Conservation (phyloP, 1,140 invertebrate species). For the Paraescarpia echinospica region DNA sequence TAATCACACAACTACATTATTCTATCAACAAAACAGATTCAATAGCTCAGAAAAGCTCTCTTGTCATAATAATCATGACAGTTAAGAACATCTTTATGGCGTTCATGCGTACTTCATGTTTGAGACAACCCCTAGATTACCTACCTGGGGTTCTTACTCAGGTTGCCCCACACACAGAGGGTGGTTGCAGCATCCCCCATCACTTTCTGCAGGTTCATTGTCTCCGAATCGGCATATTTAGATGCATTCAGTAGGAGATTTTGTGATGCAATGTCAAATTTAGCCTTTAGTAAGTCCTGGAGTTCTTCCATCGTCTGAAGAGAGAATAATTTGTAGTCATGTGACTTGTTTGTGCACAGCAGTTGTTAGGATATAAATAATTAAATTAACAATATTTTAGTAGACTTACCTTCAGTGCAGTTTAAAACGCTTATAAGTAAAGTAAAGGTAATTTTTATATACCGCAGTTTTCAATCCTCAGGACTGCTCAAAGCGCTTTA, state of each 20-base stretch:
- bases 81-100: background rate
- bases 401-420: background rate
- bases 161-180: slow-evolving; percentile 58
- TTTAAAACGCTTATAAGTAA: background rate
- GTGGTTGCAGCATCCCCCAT: slow-evolving; percentile 43
- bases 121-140: background rate
- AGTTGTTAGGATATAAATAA: background rate
- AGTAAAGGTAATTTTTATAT: too few relatives aligned
- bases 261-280: slow-evolving; percentile 49
- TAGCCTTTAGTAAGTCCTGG: slow-evolving; percentile 46
- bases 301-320: slow-evolving; percentile 51
- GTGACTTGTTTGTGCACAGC: background rate
- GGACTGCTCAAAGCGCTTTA: too few relatives aligned
- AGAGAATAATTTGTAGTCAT: background rate
- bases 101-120: background rate
- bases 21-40: too few relatives aligned
- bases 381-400: background rate
- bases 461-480: too few relatives aligned
- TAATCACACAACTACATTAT: too few relatives aligned
- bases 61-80: background rate
- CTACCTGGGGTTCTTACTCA: slow-evolving; percentile 56
- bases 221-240: slow-evolving; percentile 48
- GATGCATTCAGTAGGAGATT: slow-evolving; percentile 49
- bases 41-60: background rate
- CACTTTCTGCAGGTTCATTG: slow-evolving; percentile 49